A percentile compares a stretch with the other conserved stretches of the same genome.
Evolutionary conservation across 2,888 invertebrate genomes (phyloP).

Genomic region (Sisyra nigra): DNA sequence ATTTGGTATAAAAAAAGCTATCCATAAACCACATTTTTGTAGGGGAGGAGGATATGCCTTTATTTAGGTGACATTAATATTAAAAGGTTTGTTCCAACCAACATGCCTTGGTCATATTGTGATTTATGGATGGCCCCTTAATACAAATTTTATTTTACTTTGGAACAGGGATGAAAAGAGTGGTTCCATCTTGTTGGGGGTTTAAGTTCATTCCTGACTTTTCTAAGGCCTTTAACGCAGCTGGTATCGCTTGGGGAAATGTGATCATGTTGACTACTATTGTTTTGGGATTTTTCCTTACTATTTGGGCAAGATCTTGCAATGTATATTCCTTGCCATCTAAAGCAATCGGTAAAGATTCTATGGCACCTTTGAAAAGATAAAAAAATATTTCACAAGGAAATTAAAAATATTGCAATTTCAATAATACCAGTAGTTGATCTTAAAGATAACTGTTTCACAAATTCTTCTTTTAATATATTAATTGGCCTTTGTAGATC

Average conservation of each 20-base stretch:
- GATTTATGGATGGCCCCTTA: no score
- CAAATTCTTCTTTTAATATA: constrained; percentile 60
- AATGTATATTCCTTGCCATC: constrained; percentile 69
- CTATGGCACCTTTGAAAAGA: constrained; percentile 46
- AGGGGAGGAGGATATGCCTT: constrained; percentile 5
- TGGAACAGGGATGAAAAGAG: constrained; percentile 73
- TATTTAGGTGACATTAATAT: background rate
- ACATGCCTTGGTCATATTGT: no score
- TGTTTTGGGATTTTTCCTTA: constrained; percentile 72
- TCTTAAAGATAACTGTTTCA: constrained; percentile 63
- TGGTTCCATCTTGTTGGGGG: constrained; percentile 90
- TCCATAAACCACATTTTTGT: no score
- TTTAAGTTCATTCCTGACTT: constrained; percentile 81
- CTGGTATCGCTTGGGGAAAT: constrained; percentile 75
- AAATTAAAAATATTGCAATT: constrained; percentile 1
- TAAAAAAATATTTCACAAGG: constrained; percentile 9
- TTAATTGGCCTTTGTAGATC: constrained; percentile 52
- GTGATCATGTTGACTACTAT: constrained; percentile 68
- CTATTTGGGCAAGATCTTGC: constrained; percentile 78
- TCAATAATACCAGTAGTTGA: constrained; percentile 45
- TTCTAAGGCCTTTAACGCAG: constrained; percentile 56
- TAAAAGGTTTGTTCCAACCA: no score
- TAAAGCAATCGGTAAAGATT: constrained; percentile 53
- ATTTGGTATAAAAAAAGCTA: no score
- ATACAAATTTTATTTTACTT: no score